Evolutionary conservation across 1,140 invertebrate genomes (phyloP), one percentile per base, ranked within the genome.

Genomic region (Aphelenchoides besseyi): DNA sequence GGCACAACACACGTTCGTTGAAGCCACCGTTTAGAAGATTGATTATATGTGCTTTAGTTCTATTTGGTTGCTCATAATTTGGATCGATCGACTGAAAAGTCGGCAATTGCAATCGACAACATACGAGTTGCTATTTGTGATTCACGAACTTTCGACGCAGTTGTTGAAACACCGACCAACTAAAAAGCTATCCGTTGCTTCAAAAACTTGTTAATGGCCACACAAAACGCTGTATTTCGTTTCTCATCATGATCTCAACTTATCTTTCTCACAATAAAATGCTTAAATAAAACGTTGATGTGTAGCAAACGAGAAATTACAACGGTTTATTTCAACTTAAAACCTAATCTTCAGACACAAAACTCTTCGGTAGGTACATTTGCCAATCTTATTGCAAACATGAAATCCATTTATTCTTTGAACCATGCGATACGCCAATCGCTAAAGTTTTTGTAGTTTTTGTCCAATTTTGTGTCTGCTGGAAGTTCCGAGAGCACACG

Each of bases 61-160:
- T 82, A 83, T 53, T 59, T 82, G 3, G 80, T 82, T 12, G 80
- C 80, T 35, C 80, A 82, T 59, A 82, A 85, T 48, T 64, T 79
- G 8, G 82, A 79, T 18, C 52, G 74, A 29, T 72, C 82, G 0
- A 68, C 81, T 5, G 70, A 77, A 26, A 77, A 83, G 72, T 54
- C 80, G 3, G 76, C 80, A 16, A 81, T 82, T 23, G 80, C 80
- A 32, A 75, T 82, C n/a, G 80, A 82, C 71, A 82, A 82, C 55
- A 84, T 82, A 55, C 37, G 83, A 52, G 83, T 82, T 12, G 80
- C 80, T 1, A 81, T 85, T 41, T 79, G 77, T 59, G 77, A 79
- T 71, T 64, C 77, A 0, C 36, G 68, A 53, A 66, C 70, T 12
- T 72, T 37, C 26, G 66, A 70, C 23, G 64, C 70, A 2, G 29